Evolutionary conservation across 2,797 vertebrate genomes (phyloP), one percentile per base, ranked within the genome.

Genomic region (Phyllotis vaccarum): DNA sequence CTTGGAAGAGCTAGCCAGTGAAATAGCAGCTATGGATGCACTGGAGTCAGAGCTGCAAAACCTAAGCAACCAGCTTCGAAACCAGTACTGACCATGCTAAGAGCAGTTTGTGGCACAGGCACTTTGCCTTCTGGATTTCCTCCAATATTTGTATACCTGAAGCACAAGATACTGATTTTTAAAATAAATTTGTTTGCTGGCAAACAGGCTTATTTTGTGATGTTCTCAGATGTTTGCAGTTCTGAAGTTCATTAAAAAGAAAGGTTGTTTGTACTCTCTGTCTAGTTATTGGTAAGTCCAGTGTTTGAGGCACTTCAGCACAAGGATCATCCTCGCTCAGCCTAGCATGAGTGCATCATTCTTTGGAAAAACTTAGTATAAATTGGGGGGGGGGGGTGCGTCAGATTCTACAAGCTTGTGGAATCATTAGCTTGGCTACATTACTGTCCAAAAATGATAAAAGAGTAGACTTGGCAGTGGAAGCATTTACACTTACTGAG

Each of bases 11-110:
- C 97, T 99, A 95, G 98, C 97, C 93, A 98, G 98, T 31, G 98
- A 99, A 3, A 97, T 99, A 43, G 96, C 97, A 49, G 95, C 98
- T 31, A 97, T 99, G 98, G 99, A 99, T 78, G 98, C 96, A 75
- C 93, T 99, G 81, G 98, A 99, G 80, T 82, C 95, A 0, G 98
- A 99, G 93, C 98, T 99, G 72, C 99, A 99, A 98, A 99, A 99
- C 54, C 98, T 99, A 87, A 99, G 99, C 78, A 98, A 98, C 86
- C 98, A 98, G 40, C 98, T 99, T 93, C 98, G 99, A 54, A 98
- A 98, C 97, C 98, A 98, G 94, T 98, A 95, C 95, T 98, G 94
- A 98, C 68, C 13, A 1, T 22, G 34, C 46, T 34, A 29, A 64
- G 27, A 66, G 10, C 56, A 31, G 37, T 37, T 89, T 76, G 43